These are phyloP conservation scores for Notarius quadriscutis DNA, from an alignment of 2,113 vertebrate species.

Conservation along the genomic window DNA sequence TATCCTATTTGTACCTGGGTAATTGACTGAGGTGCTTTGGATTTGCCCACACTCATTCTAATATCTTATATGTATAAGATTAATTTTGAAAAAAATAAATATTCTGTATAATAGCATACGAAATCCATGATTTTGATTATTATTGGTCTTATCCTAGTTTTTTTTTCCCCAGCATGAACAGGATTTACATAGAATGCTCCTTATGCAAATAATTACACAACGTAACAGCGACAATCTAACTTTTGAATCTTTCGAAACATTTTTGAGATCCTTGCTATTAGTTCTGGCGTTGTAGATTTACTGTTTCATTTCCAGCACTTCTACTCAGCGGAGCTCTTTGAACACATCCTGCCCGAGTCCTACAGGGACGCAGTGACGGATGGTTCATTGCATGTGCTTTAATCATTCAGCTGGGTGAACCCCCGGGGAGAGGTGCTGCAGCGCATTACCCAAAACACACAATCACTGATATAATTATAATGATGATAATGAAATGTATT, in stretches of 20 bases:
- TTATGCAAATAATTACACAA: background rate
- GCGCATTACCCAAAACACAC: conserved; percentile 72
- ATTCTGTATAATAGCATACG: conserved; percentile 1
- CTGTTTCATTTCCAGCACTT: conserved; percentile 24
- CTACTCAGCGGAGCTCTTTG: conserved; percentile 61
- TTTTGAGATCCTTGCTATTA: background rate
- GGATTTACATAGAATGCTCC: background rate
- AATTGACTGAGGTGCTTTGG: conserved; percentile 44
- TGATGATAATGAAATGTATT: conserved; percentile 80
- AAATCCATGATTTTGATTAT: background rate
- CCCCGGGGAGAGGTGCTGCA: conserved; percentile 70
- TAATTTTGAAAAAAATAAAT: background rate
- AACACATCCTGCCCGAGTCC: conserved; percentile 64
- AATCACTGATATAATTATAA: conserved; percentile 77
- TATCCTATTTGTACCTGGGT: conserved; percentile 45
- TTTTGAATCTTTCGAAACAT: background rate
- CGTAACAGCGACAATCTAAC: background rate
- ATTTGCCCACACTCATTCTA: conserved; percentile 22
- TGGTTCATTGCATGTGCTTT: conserved; percentile 75
- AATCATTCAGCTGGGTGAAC: conserved; percentile 75
- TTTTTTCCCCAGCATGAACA: background rate
- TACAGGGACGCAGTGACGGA: conserved; percentile 71
- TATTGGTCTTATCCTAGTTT: background rate
- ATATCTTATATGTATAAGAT: conserved; percentile 42
- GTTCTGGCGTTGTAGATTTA: conserved; percentile 10